Conservation (phyloP, 2,797 vertebrate species). For the Amblyraja radiata region DNA sequence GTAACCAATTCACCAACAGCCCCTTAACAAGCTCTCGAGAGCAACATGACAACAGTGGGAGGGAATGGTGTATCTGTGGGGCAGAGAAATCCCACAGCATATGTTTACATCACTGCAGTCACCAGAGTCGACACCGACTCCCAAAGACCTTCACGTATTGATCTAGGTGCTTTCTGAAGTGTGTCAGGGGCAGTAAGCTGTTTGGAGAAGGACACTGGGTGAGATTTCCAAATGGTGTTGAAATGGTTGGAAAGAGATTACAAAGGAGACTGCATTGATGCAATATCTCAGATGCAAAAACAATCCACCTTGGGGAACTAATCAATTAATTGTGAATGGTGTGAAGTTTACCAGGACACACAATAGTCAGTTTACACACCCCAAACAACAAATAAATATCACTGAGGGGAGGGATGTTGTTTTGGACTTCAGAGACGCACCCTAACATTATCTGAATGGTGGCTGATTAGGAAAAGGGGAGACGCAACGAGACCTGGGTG, state of each 20-base stretch:
- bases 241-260: neutral
- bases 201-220: too few relatives aligned
- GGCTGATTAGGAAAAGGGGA: too few relatives aligned
- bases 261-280: neutral
- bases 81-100: neutral
- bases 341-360: neutral
- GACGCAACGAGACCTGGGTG: too few relatives aligned
- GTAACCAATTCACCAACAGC: neutral
- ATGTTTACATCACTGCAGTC: neutral
- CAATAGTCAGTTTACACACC: neutral
- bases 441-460: neutral
- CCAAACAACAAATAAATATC: neutral
- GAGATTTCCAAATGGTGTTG: neutral
- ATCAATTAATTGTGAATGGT: neutral
- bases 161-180: neutral
- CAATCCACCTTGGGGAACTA: neutral
- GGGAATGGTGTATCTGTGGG: neutral
- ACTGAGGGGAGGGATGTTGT: neutral
- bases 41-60: neutral
- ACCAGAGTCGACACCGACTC: too few relatives aligned
- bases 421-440: too few relatives aligned
- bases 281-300: neutral
- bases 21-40: neutral
- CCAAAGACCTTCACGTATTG: neutral
- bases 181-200: too few relatives aligned